Percentiles rank a stretch among this genome's conserved stretches.
phyloP scores from a whole-genome alignment of 2,888 invertebrate species.

The Harmothoe impar region DNA sequence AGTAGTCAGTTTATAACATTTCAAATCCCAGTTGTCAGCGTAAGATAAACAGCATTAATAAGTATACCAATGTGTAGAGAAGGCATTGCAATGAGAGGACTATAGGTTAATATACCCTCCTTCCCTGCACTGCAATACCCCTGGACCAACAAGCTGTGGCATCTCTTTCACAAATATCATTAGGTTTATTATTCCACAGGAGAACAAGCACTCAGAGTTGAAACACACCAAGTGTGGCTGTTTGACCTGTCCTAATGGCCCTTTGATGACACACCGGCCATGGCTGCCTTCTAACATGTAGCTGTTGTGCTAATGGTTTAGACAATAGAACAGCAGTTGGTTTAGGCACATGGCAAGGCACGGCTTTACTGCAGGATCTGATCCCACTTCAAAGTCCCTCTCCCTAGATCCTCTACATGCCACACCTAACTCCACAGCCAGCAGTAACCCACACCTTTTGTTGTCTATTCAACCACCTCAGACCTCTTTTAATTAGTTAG shows the following conservation, averaged over 20 bases:
- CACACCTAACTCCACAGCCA: background rate
- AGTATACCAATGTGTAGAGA: too few relatives aligned
- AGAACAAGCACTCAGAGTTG: background rate
- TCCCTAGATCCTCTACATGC: background rate
- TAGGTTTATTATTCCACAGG: background rate
- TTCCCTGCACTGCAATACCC: too few relatives aligned
- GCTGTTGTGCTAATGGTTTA: conserved; percentile 49
- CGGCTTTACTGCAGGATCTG: background rate
- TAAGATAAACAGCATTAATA: too few relatives aligned
- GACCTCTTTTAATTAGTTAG: conserved; percentile 51
- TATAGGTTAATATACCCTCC: too few relatives aligned
- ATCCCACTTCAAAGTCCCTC: conserved; percentile 15
- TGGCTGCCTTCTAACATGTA: background rate
- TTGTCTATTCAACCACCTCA: background rate
- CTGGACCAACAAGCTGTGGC: background rate
- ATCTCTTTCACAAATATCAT: conserved; percentile 12
- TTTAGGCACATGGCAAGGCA: conserved; percentile 35
- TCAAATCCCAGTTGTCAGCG: too few relatives aligned
- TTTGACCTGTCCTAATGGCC: background rate
- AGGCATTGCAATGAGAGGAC: too few relatives aligned
- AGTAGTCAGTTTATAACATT: too few relatives aligned
- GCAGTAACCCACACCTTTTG: conserved; percentile 16
- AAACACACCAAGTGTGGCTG: background rate
- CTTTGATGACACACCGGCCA: background rate
- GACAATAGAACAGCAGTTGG: conserved; percentile 4